Evolutionary conservation across 1,140 invertebrate genomes (phyloP), one percentile per base, ranked within the genome.

Genomic region (Philaenus spumarius): DNA sequence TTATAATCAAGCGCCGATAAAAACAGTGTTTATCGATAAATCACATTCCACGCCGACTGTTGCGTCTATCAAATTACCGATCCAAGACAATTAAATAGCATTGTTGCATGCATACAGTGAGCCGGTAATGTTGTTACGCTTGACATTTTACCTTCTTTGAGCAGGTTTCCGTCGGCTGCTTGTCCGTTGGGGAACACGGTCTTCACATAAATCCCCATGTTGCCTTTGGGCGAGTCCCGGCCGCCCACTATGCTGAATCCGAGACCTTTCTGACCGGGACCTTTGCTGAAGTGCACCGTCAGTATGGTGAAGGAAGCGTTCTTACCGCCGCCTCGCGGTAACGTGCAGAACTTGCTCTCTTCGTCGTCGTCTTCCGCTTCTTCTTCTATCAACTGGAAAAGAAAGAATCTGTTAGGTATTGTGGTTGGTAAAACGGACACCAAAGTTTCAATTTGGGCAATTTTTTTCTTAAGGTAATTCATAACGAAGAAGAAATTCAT

Each of bases 191-290:
- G 86, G 71, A 93, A 93, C 11, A 95, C 85, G 1, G 90, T 92
- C 73, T 94, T 92, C 1, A 95, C 89, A 73, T 89, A 94, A 65
- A 95, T 94, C 14, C 91, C 91, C 82, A 95, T 89, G 64, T 83
- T 84, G 2, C 91, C 91, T 68, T 88, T 87, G 1, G 91, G 87
- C 30, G 90, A 92, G 70, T 95, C 92, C 7, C 80, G 83, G 39
- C 92, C 92, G 23, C 92, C 93, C 20, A 95, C 92, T 66, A 95
- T 92, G 71, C 89, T 93, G 69, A 95, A 95, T 1, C 92, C 92
- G 20, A 95, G 77, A 55, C 89, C 90, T 69, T 92, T 93, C 52
- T 89, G 82, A 2, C 89, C 87, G 9, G 81, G 82, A 17, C 90
- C 90, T 73, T 94, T 94, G 68, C 83, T 82, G 68, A 93, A 90